A percentile compares a stretch with the other conserved stretches of the same genome.
These are phyloP conservation scores for Phalacrocorax carbo DNA, from an alignment of 2,113 vertebrate species.

Conservation along the genomic window DNA sequence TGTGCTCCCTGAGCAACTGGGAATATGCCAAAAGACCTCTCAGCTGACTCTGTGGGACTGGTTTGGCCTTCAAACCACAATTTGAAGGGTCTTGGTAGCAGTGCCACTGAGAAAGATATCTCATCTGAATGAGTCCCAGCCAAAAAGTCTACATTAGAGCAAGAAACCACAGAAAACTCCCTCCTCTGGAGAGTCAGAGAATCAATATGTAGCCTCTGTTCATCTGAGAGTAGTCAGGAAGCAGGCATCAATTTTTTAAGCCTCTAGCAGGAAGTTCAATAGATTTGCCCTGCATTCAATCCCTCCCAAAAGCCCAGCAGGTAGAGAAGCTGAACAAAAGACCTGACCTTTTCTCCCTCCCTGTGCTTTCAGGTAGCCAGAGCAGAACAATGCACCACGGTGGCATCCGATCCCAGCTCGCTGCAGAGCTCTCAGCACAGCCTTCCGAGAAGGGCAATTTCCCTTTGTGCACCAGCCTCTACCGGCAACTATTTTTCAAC, in stretches of 20 bases:
- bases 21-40: not conserved
- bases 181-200: not conserved
- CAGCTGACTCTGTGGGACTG: not conserved
- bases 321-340: constrained; percentile 35
- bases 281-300: constrained; percentile 33
- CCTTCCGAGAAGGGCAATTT: not conserved
- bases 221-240: constrained; percentile 4
- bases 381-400: not conserved
- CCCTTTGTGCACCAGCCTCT: constrained; percentile 28
- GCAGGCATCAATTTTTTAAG: constrained; percentile 54
- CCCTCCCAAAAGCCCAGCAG: not conserved
- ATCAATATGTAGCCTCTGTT: not conserved
- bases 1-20: not conserved
- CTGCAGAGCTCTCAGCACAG: not conserved
- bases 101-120: not conserved
- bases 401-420: not conserved
- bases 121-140: not conserved
- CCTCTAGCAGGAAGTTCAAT: constrained; percentile 31
- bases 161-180: not conserved
- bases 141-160: not conserved
- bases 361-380: not conserved
- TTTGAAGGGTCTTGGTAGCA: not conserved
- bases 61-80: not conserved
- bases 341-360: constrained; percentile 13
- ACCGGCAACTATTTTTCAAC: not conserved